Base-by-base conservation (phyloP, 2,888 invertebrate species). In the Pemphredon lugubris region DNA sequence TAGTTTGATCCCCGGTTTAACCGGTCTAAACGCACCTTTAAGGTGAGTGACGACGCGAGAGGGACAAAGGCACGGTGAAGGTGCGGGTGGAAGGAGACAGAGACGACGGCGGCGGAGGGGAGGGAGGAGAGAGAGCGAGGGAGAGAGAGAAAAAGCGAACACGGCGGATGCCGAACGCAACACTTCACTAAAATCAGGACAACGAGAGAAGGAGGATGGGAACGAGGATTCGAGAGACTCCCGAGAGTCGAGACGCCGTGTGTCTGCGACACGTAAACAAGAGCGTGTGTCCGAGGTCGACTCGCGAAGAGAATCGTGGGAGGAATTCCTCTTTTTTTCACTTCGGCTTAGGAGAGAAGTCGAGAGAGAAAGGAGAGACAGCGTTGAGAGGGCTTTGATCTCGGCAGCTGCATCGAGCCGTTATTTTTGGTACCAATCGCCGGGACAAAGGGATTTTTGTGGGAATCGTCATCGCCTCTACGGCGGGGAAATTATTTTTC, bases 161-260 rank as follows among this genome's bases (percentile, higher is more conserved):
- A 60, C 63, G 64, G 69, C 72, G 77, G 67, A 80, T 80, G 70
- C 71, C 69, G 69, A 77, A 77, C 75, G 72, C 72, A 77, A 75
- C 69, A 77, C 72, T 79, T 74, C 67, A 67, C 75, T 80, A 79
- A 79, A 79, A 79, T 79, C 79, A 79, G 81, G 77, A 77, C 80
- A 79, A 69, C 68, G 61, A 63, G 66, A 70, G 59, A 75, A 75
- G 74, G 77, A 81, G 72, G 65, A 75, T 71, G 78, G 67, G 74
- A 77, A 77, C 60, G 77, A 64, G 54, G 79, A 67, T 73, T 66
- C 75, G 76, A 75, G 73, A 67, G 64, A 64, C 53, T 57, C 73
- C 45, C 55, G 53, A 48, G 21, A 55, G 45, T 34, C 39, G 60
- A 59, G 71, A 64, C 5, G 20, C 16, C 32, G 30, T 60, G 67